A percentile compares a stretch with the other conserved stretches of the same genome.
Evolutionary conservation across 2,113 vertebrate species (phyloP).

Genomic region (Cygnus atratus): DNA sequence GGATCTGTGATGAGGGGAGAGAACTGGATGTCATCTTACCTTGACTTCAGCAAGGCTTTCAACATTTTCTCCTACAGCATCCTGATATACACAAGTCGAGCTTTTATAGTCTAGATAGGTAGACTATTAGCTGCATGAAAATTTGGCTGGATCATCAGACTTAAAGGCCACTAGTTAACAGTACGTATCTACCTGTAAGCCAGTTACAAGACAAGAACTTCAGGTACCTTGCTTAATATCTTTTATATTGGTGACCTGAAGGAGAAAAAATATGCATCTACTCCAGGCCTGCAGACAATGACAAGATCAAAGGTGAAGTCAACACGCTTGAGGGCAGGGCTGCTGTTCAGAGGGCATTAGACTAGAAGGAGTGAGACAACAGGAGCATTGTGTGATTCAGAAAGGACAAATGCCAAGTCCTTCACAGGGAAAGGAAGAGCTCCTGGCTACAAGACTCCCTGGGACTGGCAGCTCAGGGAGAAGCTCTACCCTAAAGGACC

Average conservation of each 20-base stretch:
- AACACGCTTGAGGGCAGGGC: neutral
- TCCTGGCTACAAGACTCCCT: neutral
- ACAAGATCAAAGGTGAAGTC: neutral
- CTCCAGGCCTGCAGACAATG: neutral
- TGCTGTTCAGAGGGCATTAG: neutral
- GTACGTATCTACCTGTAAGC: neutral
- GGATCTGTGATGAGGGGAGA: neutral
- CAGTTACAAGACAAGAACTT: neutral
- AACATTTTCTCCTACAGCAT: neutral
- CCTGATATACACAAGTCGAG: neutral
- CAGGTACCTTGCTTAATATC: neutral
- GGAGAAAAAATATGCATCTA: neutral
- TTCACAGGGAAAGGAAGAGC: neutral
- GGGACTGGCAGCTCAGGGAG: neutral
- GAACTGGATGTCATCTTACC: neutral
- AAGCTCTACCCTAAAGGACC: neutral
- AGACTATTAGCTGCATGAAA: neutral
- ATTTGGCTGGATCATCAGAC: neutral
- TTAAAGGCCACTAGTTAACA: neutral
- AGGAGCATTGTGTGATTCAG: neutral
- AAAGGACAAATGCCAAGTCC: neutral
- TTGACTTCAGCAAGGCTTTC: neutral
- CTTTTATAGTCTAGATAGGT: neutral
- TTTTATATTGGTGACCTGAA: neutral
- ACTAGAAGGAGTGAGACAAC: neutral